A percentile compares a stretch with the other conserved stretches of the same genome.
phyloP scores from a whole-genome alignment of 1,140 invertebrate species.

The Drosophila simulans region DNA sequence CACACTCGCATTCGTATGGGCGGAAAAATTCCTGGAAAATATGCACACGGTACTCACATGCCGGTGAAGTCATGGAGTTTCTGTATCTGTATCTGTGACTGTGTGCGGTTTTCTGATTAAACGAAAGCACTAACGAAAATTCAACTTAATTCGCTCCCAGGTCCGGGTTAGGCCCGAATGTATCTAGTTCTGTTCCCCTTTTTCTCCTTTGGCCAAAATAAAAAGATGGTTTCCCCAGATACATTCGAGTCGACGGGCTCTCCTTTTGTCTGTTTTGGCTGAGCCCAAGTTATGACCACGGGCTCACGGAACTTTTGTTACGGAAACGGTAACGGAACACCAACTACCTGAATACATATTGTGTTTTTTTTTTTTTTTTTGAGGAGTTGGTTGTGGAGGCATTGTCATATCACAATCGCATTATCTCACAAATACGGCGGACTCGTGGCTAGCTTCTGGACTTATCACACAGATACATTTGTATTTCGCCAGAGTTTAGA shows the following conservation, averaged over 20 bases:
- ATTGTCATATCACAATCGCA: slow-evolving; percentile 27
- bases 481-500: background rate
- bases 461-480: background rate
- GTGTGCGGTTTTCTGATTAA: slow-evolving; percentile 71
- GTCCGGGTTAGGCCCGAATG: slow-evolving; percentile 28
- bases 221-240: slow-evolving; percentile 40
- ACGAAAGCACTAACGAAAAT: slow-evolving; percentile 73
- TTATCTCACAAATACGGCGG: slow-evolving; percentile 7
- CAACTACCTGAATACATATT: background rate
- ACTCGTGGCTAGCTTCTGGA: slow-evolving; percentile 6
- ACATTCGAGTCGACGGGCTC: slow-evolving; percentile 27
- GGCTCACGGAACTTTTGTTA: slow-evolving; percentile 28
- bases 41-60: slow-evolving; percentile 70
- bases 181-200: slow-evolving; percentile 1
- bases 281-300: slow-evolving; percentile 63
- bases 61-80: slow-evolving; percentile 66
- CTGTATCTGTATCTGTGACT: slow-evolving; percentile 12
- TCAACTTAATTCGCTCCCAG: slow-evolving; percentile 65
- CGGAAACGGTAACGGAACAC: slow-evolving; percentile 16
- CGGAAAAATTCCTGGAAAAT: slow-evolving; percentile 70
- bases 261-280: slow-evolving; percentile 16
- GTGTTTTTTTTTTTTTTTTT: too few relatives aligned
- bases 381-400: slow-evolving; percentile 13
- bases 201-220: slow-evolving; percentile 10
- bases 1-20: slow-evolving; percentile 30